A percentile compares a stretch with the other conserved stretches of the same genome.
These are phyloP conservation scores for Drosophila borealis DNA, from an alignment of 2,888 invertebrate genomes.

Conservation along the genomic window DNA sequence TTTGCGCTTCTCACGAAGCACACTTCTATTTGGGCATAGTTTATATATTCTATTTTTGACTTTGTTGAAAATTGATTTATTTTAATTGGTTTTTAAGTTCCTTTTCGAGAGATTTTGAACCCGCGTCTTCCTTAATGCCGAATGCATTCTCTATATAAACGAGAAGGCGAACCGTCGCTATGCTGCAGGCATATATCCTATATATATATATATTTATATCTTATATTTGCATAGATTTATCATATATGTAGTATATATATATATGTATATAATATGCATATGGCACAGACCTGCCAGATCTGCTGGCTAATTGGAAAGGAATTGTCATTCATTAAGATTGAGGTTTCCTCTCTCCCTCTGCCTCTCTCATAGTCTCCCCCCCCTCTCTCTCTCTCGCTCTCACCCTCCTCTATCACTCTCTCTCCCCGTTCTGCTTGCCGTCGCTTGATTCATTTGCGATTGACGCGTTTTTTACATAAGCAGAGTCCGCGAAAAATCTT, in stretches of 20 bases:
- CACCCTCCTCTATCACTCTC: too few species aligned
- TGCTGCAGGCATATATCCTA: slow-evolving; percentile 10
- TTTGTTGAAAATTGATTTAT: too few species aligned
- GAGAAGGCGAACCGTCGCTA: slow-evolving; percentile 10
- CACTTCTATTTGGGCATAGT: too few species aligned
- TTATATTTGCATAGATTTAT: not conserved
- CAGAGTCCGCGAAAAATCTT: slow-evolving; percentile 28
- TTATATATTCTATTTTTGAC: too few species aligned
- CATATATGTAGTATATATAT: not conserved
- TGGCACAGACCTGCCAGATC: slow-evolving; percentile 6
- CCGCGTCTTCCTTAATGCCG: not conserved
- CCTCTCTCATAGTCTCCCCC: not conserved
- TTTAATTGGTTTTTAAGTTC: too few species aligned
- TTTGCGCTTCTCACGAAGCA: too few species aligned
- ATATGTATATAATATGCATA: slow-evolving; percentile 3
- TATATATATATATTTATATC: slow-evolving; percentile 3
- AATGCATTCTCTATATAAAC: not conserved
- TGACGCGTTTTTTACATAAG: slow-evolving; percentile 47
- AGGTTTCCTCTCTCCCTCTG: not conserved
- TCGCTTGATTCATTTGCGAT: not conserved
- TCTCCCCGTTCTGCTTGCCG: too few species aligned
- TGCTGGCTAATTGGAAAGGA: slow-evolving; percentile 47
- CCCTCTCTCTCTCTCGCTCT: not conserved
- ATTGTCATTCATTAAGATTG: slow-evolving; percentile 58
- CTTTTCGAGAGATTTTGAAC: too few species aligned